Evolutionary conservation across 2,113 vertebrate species (phyloP), one percentile per base, ranked within the genome.

Genomic region (Tretioscincus oriximinensis): DNA sequence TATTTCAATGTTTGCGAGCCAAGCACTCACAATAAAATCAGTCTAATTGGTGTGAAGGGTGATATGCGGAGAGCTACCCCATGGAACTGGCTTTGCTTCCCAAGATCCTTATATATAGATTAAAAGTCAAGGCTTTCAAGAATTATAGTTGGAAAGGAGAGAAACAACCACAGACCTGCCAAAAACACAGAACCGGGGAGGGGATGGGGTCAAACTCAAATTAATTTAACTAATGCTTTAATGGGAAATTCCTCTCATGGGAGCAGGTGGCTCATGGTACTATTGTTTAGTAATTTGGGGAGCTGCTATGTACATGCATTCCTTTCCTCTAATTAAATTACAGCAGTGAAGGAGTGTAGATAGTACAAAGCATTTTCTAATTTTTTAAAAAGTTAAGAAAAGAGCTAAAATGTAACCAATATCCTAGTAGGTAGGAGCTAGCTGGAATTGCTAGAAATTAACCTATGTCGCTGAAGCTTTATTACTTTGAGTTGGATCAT

Each of bases 241-340:
- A 89, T 22, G 85, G 75, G 76, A 84, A 93, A 88, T 26, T 72
- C 66, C 83, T 77, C 80, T 87, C 77, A 91, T 84, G 89, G 87
- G 81, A 83, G 86, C 69, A 91, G 86, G 87, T 90, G 92, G 89
- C 80, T 91, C 65, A 84, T 87, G 72, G 84, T 67, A 76, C 28
- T 69, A 68, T 61, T 77, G 73, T 76, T 81, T 64, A 77, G 69
- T 51, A 64, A 71, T 7, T 88, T 66, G 61, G 71, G 79, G 45
- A 86, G 75, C 45, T 81, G 73, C n/a, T 67, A 70, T 75, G 73
- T 58, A 26, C 63, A 76, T 16, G 74, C 45, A 84, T 87, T 90
- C 76, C 76, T 82, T 88, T 82, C 61, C 71, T 77, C 86, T 88
- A 83, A 85, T 82, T 71, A 89, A 77, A 84, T 81, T 83, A 75